Evolutionary conservation across 2,797 vertebrate genomes (phyloP).

Genomic region (Pseudocheirus occidentalis): DNA sequence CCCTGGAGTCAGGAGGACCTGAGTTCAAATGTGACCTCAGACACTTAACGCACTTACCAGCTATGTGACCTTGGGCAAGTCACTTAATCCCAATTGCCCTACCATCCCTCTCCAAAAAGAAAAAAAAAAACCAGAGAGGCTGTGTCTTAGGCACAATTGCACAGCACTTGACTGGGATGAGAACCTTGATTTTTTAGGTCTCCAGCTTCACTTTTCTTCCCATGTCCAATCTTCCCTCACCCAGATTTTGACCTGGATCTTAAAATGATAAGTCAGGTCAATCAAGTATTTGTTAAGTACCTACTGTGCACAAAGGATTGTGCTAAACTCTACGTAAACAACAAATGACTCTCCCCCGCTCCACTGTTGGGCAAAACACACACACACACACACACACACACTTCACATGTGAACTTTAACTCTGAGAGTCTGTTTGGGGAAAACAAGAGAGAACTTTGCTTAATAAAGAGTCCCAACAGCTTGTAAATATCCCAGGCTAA

Average conservation of each 20-base stretch:
- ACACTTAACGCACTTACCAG: too few species aligned
- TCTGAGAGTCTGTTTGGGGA: conserved; percentile 60
- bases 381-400: not conserved
- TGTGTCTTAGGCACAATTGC: conserved; percentile 9
- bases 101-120: too few species aligned
- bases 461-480: conserved; percentile 69
- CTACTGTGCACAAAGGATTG: not conserved
- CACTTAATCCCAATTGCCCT: too few species aligned
- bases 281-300: not conserved
- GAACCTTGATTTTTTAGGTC: not conserved
- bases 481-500: conserved; percentile 74
- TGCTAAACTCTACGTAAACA: not conserved
- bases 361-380: too few species aligned
- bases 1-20: too few species aligned
- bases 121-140: not conserved
- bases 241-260: conserved; percentile 13
- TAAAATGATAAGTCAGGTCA: not conserved
- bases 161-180: not conserved
- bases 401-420: conserved; percentile 70
- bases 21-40: too few species aligned
- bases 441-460: conserved; percentile 40
- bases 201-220: not conserved
- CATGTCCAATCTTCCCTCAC: conserved; percentile 17
- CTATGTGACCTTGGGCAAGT: too few species aligned
- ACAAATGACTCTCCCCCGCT: not conserved